phyloP scores from a whole-genome alignment of 1,140 invertebrate species.

The Drosophila guanche region DNA sequence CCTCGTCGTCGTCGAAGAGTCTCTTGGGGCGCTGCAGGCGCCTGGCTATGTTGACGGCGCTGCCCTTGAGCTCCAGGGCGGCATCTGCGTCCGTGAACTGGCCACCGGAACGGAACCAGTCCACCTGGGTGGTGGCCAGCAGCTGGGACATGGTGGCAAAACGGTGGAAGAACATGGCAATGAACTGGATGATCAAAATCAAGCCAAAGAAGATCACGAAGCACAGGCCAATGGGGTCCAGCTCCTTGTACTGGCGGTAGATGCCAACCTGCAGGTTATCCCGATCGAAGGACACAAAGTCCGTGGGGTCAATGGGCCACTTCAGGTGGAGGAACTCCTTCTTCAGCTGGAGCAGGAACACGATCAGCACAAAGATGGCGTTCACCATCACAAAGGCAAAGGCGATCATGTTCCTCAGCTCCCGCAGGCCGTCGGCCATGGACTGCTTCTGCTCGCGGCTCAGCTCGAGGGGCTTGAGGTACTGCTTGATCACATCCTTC shows the following conservation, averaged over 20 bases:
- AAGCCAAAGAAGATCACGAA: constrained; percentile 90
- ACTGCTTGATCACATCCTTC: constrained; percentile 89
- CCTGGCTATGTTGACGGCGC: constrained; percentile 86
- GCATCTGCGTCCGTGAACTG: constrained; percentile 83
- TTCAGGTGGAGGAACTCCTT: constrained; percentile 88
- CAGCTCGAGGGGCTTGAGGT: constrained; percentile 89
- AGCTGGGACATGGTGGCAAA: constrained; percentile 93
- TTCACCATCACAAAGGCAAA: constrained; percentile 94
- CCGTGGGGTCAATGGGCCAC: constrained; percentile 89
- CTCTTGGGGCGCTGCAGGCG: constrained; percentile 85
- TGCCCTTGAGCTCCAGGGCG: constrained; percentile 85
- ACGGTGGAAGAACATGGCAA: constrained; percentile 93
- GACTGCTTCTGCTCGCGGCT: constrained; percentile 86
- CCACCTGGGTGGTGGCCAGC: constrained; percentile 89
- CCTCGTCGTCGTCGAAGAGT: constrained; percentile 83
- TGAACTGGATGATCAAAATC: constrained; percentile 90
- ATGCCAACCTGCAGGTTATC: constrained; percentile 84
- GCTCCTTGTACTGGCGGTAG: constrained; percentile 85
- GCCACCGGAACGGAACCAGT: constrained; percentile 69
- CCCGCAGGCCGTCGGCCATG: constrained; percentile 86
- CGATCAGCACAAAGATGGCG: constrained; percentile 91
- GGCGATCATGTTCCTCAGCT: constrained; percentile 88
- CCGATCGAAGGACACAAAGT: constrained; percentile 87
- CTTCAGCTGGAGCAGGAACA: constrained; percentile 91
- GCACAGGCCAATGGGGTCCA: constrained; percentile 91